Evolutionary conservation across 2,113 vertebrate genomes (phyloP), one percentile per base, ranked within the genome.

Genomic region (Rutilus rutilus): DNA sequence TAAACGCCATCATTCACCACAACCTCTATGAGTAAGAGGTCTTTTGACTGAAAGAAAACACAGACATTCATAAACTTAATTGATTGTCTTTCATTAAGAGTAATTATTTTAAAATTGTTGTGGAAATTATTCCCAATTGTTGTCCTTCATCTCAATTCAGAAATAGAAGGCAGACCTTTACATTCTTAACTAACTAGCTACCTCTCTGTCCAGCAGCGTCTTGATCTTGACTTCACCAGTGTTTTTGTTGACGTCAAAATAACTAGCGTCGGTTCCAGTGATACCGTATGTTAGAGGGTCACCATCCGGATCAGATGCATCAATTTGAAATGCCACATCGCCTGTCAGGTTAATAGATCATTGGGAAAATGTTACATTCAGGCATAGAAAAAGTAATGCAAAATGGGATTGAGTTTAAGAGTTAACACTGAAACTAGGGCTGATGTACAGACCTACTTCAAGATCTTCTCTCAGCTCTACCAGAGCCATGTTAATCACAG

Each of bases 121-220:
- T 50, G 42, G 14, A 75, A 50, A 75, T 50, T 9, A 39, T 39
- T 21, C 17, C 30, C 2, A 33, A 33, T 3, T 36, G 1, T 11
- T 54, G 25, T 19, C 25, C 2, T 83, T 84, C 4, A 39, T 33
- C 15, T 14, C 52, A 60, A 39, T 76, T 30, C 74, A 52, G 25
- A 1, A 33, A 54, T 54, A 6, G 1, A 21, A 9, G 47, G 6
- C 15, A 76, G 6, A 50, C 15, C 30, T 12, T 52, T 52, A 30
- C 15, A 30, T 17, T 36, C 30, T 33, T 54, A 27, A 15, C 5
- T 23, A 67, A 69, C 8, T 42, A 10, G 5, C 85, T 93, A 97
- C 96, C 93, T 96, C 96, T 75, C 89, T 93, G 85, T 97, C 92
- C 36, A 98, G 91, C 0, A 0, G 0, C 1, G 0, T 57, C 0